Conservation (phyloP, 37 sponge, comb jelly and placozoan species). For the Chondrilla cf. caribensis region DNA sequence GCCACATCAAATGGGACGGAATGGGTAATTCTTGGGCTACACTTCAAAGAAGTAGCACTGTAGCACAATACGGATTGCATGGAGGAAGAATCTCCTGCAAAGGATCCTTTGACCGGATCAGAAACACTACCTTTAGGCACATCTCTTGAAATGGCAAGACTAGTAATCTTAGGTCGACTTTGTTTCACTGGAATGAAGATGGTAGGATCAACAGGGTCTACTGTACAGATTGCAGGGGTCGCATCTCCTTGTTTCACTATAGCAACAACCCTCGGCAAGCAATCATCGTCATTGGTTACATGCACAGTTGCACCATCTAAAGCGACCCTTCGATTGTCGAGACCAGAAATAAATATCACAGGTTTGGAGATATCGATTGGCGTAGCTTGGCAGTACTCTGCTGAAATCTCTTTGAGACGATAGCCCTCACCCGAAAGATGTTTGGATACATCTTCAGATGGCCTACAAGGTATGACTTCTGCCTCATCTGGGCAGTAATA, state of each 20-base stretch:
- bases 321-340: constrained; percentile 45
- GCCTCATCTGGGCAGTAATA: no score
- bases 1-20: neutral
- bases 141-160: constrained; percentile 32
- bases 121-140: neutral
- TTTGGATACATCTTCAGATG: no score
- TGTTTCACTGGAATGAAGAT: constrained; percentile 52
- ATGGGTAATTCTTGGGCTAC: neutral
- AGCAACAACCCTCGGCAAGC: neutral
- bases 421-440: no score
- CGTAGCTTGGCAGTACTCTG: constrained; percentile 35
- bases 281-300: constrained; percentile 19
- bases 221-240: constrained; percentile 35
- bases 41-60: neutral
- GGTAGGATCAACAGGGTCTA: constrained; percentile 26
- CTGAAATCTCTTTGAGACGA: no score
- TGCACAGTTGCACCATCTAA: constrained; percentile 56
- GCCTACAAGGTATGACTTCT: no score
- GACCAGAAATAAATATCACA: constrained; percentile 33
- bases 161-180: constrained; percentile 40
- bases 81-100: no score
- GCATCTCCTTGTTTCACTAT: constrained; percentile 13
- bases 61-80: neutral
- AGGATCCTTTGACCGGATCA: neutral
- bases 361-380: constrained; percentile 40